Evolutionary conservation across 2,888 invertebrate species (phyloP).

Genomic region (Hetaerina titia): DNA sequence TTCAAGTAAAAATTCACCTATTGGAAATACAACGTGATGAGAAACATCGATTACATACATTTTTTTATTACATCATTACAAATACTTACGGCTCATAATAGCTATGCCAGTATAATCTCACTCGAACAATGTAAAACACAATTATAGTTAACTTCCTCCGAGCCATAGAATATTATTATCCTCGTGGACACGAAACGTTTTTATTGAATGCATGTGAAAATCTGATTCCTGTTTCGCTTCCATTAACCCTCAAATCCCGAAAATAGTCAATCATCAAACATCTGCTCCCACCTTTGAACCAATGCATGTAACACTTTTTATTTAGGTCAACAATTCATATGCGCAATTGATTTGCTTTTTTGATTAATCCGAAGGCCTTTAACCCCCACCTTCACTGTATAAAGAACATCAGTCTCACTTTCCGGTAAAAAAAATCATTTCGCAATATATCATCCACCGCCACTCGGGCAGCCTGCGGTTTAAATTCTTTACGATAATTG

Average conservation of each 20-base stretch:
- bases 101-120: background rate
- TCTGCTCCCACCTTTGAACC: background rate
- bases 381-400: background rate
- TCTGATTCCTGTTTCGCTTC: background rate
- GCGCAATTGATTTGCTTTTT: background rate
- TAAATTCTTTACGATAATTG: background rate
- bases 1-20: background rate
- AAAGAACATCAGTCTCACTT: constrained; percentile 40
- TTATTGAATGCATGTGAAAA: background rate
- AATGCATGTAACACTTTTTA: background rate
- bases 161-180: background rate
- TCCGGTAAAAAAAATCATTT: constrained; percentile 6
- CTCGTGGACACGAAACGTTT: background rate
- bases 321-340: background rate
- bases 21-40: background rate
- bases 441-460: background rate
- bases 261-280: constrained; percentile 4
- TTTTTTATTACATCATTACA: constrained; percentile 16
- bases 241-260: background rate
- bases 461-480: background rate
- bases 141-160: background rate
- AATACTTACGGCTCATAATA: constrained; percentile 35
- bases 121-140: constrained; percentile 14
- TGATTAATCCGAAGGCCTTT: constrained; percentile 14
- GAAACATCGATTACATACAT: constrained; percentile 24